A percentile compares a stretch with the other conserved stretches of the same genome.
Evolutionary conservation across 2,888 invertebrate genomes (phyloP).

Genomic region (Microctonus brassicae): DNA sequence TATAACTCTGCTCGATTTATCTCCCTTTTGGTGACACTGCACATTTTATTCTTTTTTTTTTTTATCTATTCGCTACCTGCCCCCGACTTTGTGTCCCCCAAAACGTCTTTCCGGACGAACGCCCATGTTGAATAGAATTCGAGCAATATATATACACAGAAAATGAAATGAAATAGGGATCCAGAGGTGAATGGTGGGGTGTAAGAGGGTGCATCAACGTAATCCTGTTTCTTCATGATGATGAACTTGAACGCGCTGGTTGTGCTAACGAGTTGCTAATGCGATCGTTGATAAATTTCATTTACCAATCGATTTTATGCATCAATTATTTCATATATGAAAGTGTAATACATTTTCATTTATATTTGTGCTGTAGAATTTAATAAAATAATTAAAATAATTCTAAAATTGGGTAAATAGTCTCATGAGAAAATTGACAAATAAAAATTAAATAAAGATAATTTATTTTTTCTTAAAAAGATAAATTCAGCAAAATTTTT

Average conservation of each 20-base stretch:
- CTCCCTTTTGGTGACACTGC: conserved; percentile 37
- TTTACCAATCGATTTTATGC: conserved; percentile 40
- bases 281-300: conserved; percentile 42
- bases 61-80: conserved; percentile 47
- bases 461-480: too few relatives aligned
- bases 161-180: conserved; percentile 19
- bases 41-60: conserved; percentile 31
- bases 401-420: too few relatives aligned
- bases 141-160: conserved; percentile 22
- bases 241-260: conserved; percentile 42
- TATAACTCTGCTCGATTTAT: background rate
- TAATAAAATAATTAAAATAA: too few relatives aligned
- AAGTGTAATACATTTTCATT: background rate
- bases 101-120: conserved; percentile 63
- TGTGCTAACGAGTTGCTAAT: conserved; percentile 58
- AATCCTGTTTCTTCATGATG: conserved; percentile 48
- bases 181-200: conserved; percentile 32
- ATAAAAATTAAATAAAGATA: too few relatives aligned
- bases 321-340: conserved; percentile 25
- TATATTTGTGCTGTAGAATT: too few relatives aligned
- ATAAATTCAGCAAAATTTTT: too few relatives aligned
- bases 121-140: conserved; percentile 59
- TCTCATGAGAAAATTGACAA: too few relatives aligned
- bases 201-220: conserved; percentile 19
- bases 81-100: conserved; percentile 50